These are phyloP conservation scores for Apamea crenata DNA, from an alignment of 2,888 invertebrate species.

Conservation along the genomic window DNA sequence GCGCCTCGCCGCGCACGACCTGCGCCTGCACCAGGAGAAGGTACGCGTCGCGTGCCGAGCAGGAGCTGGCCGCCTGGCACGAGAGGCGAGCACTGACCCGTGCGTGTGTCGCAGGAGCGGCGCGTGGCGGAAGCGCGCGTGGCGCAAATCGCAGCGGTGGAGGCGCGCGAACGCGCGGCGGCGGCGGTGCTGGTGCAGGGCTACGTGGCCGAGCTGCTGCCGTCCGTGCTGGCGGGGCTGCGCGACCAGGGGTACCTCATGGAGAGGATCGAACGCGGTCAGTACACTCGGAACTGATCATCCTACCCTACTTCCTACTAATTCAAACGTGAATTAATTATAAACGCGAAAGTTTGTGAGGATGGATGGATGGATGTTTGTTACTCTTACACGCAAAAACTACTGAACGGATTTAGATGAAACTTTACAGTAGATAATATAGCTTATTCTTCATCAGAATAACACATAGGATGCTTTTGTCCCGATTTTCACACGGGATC, in stretches of 20 bases:
- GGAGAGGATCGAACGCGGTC: constrained; percentile 91
- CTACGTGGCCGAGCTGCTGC: constrained; percentile 96
- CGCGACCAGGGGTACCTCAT: constrained; percentile 93
- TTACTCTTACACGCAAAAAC: background rate
- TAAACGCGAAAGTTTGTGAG: background rate
- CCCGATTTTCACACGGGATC: no score
- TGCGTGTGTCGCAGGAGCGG: constrained; percentile 87
- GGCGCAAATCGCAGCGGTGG: constrained; percentile 91
- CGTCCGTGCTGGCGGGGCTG: constrained; percentile 95
- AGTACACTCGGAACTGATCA: background rate
- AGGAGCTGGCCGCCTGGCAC: background rate
- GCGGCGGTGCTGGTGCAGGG: constrained; percentile 96
- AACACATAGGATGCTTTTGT: no score
- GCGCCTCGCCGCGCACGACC: constrained; percentile 95
- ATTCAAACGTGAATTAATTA: background rate
- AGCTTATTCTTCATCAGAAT: background rate
- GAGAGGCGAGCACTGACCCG: background rate
- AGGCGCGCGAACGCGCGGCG: constrained; percentile 95
- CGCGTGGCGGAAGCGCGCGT: constrained; percentile 93
- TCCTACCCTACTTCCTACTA: background rate
- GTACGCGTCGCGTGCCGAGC: constrained; percentile 70
- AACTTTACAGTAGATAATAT: no score
- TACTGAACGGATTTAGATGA: background rate
- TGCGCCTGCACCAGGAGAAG: constrained; percentile 92
- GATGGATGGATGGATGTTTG: background rate